Conservation (phyloP, 1,140 invertebrate species). For the Heliconius eleuchia region DNA sequence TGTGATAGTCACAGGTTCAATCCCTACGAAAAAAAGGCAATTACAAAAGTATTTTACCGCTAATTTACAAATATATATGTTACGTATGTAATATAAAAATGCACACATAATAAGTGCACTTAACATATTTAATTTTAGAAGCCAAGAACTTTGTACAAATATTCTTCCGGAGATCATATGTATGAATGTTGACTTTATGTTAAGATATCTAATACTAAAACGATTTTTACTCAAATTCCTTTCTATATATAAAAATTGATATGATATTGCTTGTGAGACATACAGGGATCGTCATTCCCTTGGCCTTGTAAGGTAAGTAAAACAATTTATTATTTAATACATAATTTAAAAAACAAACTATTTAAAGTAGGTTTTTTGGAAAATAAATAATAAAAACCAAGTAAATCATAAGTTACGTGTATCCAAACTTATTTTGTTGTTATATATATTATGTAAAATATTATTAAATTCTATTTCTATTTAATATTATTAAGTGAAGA, state of each 20-base stretch:
- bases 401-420: no score
- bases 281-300: neutral
- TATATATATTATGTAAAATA: neutral
- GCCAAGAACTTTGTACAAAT: conserved; percentile 3
- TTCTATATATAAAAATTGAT: neutral
- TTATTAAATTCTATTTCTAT: no score
- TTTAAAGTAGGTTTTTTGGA: no score
- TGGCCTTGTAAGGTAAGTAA: neutral
- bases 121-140: neutral
- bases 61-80: neutral
- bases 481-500: no score
- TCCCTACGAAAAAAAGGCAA: neutral
- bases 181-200: neutral
- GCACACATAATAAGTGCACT: conserved; percentile 10
- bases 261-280: neutral
- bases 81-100: neutral
- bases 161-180: neutral
- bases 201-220: neutral
- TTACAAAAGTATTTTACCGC: neutral
- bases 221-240: neutral
- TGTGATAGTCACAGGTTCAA: neutral
- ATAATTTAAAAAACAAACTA: neutral
- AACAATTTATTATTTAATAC: neutral
- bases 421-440: neutral
- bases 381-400: neutral